Conservation (phyloP, 2,797 vertebrate genomes). For the Avahi laniger region DNA sequence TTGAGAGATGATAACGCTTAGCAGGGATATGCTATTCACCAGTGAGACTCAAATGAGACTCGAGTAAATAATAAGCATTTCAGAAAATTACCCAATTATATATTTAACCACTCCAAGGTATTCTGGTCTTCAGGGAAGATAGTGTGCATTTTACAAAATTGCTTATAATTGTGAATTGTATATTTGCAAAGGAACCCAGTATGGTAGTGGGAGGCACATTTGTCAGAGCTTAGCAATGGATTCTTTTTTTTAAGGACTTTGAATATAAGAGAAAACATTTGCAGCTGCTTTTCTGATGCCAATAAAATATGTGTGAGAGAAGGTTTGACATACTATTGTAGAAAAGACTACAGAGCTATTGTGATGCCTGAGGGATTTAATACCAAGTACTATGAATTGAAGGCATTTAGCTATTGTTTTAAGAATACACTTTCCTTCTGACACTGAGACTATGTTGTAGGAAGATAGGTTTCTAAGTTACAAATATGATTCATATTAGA, state of each 20-base stretch:
- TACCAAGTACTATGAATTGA: neutral
- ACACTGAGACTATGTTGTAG: neutral
- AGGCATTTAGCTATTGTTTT: conserved; percentile 36
- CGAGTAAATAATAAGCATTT: conserved; percentile 83
- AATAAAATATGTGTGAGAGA: conserved; percentile 7
- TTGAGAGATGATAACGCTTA: conserved; percentile 64
- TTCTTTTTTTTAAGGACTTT: neutral
- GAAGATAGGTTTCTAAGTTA: conserved; percentile 1
- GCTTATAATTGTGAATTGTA: conserved; percentile 71
- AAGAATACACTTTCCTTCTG: neutral
- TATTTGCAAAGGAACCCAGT: neutral
- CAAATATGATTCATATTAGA: neutral
- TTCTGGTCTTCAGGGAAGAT: conserved; percentile 76
- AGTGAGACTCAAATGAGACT: conserved; percentile 68
- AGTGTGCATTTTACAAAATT: conserved; percentile 69
- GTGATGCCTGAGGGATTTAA: neutral
- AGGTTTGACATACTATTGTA: neutral
- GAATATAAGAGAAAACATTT: conserved; percentile 32
- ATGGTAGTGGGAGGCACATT: neutral
- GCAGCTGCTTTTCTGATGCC: conserved; percentile 16
- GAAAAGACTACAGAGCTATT: neutral
- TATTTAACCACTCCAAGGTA: conserved; percentile 75
- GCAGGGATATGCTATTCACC: conserved; percentile 73
- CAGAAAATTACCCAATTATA: conserved; percentile 79
- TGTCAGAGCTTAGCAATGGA: neutral